Percentiles rank a stretch among this genome's conserved stretches.
These are phyloP conservation scores for Upupa epops DNA, from an alignment of 2,113 vertebrate species.

Conservation along the genomic window DNA sequence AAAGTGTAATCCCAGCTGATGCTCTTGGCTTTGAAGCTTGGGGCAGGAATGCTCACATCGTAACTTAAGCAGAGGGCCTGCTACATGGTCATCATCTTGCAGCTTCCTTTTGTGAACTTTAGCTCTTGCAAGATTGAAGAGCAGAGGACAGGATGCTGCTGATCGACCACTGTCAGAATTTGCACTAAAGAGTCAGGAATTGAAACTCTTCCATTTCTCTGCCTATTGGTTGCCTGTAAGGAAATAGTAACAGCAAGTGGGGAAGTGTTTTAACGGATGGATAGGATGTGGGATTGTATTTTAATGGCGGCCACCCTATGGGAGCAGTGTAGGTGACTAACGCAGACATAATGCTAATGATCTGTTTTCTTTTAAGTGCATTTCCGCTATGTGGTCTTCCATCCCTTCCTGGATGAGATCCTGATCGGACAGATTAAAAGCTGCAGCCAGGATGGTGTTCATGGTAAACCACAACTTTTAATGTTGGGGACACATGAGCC, in stretches of 20 bases:
- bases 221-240: background rate
- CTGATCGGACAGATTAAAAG: conserved; percentile 93
- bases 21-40: background rate
- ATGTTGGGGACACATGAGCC: fast-evolving
- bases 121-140: background rate
- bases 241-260: background rate
- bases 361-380: conserved; percentile 78
- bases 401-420: conserved; percentile 95
- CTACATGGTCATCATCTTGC: background rate
- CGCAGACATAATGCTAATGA: background rate
- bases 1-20: background rate
- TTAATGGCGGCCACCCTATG: conserved; percentile 14
- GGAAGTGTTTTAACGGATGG: background rate
- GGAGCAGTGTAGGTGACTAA: background rate
- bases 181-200: background rate
- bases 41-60: background rate
- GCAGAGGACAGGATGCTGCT: background rate
- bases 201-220: background rate
- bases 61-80: background rate
- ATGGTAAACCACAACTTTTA: conserved; percentile 71
- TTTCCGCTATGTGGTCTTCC: conserved; percentile 94
- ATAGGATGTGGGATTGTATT: background rate
- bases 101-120: background rate
- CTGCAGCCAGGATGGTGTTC: conserved; percentile 94
- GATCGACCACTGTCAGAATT: background rate